Base-by-base conservation (phyloP, 2,888 invertebrate genomes). In the Byasa hedistus region DNA sequence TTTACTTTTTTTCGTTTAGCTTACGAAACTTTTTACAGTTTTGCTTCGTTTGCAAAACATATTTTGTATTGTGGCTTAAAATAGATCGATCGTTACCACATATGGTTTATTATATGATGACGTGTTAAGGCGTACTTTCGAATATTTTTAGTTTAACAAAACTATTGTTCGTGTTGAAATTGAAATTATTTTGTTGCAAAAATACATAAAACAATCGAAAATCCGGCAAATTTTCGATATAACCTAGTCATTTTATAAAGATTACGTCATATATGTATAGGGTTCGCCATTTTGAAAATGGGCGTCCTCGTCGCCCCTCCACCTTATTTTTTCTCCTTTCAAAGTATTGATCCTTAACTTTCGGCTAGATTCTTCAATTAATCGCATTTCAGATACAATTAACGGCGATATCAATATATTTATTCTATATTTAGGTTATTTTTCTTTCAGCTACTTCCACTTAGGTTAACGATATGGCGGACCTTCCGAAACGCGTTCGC, bases 201-300 rank as follows among this genome's bases (percentile, higher is more conserved):
- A 24, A 23, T 23, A 5, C 23, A 19, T 19, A 22, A 39, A 61
- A 52, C 2, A 52, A 10, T 21, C n/a, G 22, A 15, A 55, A 65
- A 56, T 24, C 32, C n/a, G 39, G 27, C 2, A 22, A 52, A 61
- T 61, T 61, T 66, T 61, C 32, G 7, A 21, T 21, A 57, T 69
- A 66, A 70, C 68, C 64, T 61, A 59, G 69, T 69, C 57, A 69
- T 69, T 69, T 71, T 71, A 65, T 64, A 68, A 27, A 56, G 68
- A 69, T 76, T 76, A 80, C 84, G 78, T 82, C 82, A 81, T 67
- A 58, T 69, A 68, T 66, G 58, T 61, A 48, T 60, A 68, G 69
- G 69, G 71, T 62, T 62, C 80, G 89, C 89, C 89, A 89, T 88
- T 82, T 89, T 89, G 87, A 75, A 87, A 86, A 85, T 79, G 80